These are phyloP conservation scores for Nothoprocta perdicaria DNA, from an alignment of 2,113 vertebrate genomes.

Conservation along the genomic window DNA sequence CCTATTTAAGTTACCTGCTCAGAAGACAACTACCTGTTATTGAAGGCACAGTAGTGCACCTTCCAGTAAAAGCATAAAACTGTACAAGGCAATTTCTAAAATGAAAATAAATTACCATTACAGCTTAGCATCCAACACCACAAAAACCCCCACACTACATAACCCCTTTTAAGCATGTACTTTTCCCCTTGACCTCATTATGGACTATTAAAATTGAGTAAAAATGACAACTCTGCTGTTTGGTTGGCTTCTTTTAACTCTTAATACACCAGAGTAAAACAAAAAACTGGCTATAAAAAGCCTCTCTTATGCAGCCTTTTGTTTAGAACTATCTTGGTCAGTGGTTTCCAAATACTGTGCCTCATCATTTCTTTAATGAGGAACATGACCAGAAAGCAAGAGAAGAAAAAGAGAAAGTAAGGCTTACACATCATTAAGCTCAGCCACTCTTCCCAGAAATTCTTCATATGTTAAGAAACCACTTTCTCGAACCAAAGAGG, in stretches of 20 bases:
- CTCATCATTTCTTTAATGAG: neutral
- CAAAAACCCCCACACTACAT: neutral
- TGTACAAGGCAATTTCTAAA: neutral
- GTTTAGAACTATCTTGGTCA: neutral
- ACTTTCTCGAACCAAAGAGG: constrained; percentile 90
- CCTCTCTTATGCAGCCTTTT: neutral
- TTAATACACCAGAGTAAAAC: neutral
- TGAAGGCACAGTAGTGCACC: neutral
- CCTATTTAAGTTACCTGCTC: neutral
- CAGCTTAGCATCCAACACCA: neutral
- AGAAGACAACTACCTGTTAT: neutral
- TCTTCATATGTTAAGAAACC: constrained; percentile 95
- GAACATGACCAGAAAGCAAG: neutral
- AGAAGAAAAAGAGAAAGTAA: constrained; percentile 24
- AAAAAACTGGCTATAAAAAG: neutral
- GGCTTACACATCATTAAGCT: constrained; percentile 96
- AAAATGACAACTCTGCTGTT: neutral
- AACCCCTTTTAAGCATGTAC: neutral
- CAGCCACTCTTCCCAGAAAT: constrained; percentile 95
- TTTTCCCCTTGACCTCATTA: neutral
- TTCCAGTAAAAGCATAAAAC: neutral
- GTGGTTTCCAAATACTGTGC: neutral
- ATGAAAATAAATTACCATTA: neutral
- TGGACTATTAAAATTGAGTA: neutral
- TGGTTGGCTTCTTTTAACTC: neutral